phyloP scores from a whole-genome alignment of 2,888 invertebrate genomes.

The Campaea margaritaria region DNA sequence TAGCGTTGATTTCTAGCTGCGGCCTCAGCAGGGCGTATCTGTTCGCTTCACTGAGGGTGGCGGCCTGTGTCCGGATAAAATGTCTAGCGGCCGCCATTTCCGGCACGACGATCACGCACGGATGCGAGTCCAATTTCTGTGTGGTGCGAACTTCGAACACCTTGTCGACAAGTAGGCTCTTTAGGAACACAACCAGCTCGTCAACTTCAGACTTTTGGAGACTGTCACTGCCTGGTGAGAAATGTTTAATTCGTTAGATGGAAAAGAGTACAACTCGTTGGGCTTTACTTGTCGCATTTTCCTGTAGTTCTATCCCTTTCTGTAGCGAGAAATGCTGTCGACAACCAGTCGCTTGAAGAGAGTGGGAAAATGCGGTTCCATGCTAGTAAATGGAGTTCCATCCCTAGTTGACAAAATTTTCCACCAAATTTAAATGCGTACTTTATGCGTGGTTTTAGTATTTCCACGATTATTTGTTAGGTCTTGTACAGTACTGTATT shows the following conservation, averaged over 20 bases:
- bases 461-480: too few species aligned
- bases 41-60: slow-evolving; percentile 92
- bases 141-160: slow-evolving; percentile 94
- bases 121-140: slow-evolving; percentile 93
- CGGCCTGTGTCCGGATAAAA: slow-evolving; percentile 95
- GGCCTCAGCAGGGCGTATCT: slow-evolving; percentile 95
- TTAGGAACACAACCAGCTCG: slow-evolving; percentile 91
- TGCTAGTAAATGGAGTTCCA: too few species aligned
- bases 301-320: too few species aligned
- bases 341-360: too few species aligned
- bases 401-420: too few species aligned
- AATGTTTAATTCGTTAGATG: neutral
- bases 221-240: slow-evolving; percentile 84
- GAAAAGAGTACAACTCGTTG: neutral
- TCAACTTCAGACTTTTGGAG: slow-evolving; percentile 91
- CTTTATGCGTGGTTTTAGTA: too few species aligned
- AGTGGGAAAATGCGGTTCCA: too few species aligned
- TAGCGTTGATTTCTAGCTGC: slow-evolving; percentile 96
- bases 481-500: too few species aligned
- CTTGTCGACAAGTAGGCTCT: slow-evolving; percentile 90
- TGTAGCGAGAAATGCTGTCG: too few species aligned
- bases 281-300: neutral
- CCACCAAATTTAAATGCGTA: too few species aligned
- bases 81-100: slow-evolving; percentile 99
- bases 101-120: slow-evolving; percentile 97